phyloP scores from a whole-genome alignment of 1,140 invertebrate genomes.

The Chelonus insularis region DNA sequence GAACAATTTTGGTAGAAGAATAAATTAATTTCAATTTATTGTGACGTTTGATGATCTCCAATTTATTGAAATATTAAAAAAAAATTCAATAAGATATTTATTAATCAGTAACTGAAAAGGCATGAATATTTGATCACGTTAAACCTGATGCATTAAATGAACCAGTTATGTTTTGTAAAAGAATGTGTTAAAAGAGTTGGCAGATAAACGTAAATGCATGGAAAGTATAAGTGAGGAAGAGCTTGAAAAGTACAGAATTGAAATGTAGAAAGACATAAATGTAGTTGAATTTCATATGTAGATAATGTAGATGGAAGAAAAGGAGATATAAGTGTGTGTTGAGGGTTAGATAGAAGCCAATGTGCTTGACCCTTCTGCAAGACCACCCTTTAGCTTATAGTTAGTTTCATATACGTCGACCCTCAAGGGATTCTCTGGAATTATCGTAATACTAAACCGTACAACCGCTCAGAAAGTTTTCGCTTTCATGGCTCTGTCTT shows the following conservation, averaged over 20 bases:
- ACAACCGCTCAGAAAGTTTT: conserved; percentile 19
- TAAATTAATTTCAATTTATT: too few species aligned
- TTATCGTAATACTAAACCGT: conserved; percentile 46
- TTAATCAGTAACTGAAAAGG: too few species aligned
- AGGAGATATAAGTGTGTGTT: neutral
- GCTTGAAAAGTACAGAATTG: too few species aligned
- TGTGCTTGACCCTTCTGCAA: conserved; percentile 44
- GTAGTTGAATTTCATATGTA: neutral
- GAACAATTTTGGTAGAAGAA: too few species aligned
- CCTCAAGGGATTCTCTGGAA: conserved; percentile 40
- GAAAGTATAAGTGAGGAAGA: too few species aligned
- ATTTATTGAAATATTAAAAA: neutral
- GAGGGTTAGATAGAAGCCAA: conserved; percentile 24
- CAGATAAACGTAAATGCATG: too few species aligned
- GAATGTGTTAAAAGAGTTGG: too few species aligned
- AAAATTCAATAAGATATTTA: neutral
- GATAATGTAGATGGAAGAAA: neutral
- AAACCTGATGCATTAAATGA: too few species aligned
- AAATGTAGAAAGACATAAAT: neutral
- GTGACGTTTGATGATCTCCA: too few species aligned
- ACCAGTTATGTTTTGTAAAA: too few species aligned
- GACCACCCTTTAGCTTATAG: conserved; percentile 40
- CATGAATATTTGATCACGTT: too few species aligned
- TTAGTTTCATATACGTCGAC: conserved; percentile 35
- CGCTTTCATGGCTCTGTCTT: neutral